Conservation (phyloP, 1,140 invertebrate genomes). For the Zaprionus davidi region DNA sequence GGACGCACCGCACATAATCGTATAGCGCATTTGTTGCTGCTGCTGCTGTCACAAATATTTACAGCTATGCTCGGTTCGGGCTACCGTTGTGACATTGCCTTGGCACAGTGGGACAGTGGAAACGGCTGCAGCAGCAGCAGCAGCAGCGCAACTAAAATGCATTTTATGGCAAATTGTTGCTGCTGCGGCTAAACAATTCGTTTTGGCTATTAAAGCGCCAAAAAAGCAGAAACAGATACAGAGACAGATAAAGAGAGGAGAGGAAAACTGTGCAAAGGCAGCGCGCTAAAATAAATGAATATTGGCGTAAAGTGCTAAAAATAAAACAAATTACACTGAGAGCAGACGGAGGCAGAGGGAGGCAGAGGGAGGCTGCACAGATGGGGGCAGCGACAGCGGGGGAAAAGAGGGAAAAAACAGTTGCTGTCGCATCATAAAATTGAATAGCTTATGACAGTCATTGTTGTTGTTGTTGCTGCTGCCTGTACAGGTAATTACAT, state of each 20-base stretch:
- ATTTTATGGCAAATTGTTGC: constrained; percentile 60
- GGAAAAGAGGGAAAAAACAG: background rate
- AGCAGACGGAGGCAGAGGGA: background rate
- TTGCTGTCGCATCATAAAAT: constrained; percentile 39
- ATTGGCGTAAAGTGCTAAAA: constrained; percentile 54
- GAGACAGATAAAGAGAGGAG: background rate
- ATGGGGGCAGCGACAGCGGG: too few relatives aligned
- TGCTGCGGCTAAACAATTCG: constrained; percentile 75
- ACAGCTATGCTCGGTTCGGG: constrained; percentile 50
- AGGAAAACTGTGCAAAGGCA: background rate
- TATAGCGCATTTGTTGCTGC: background rate
- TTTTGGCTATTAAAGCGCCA: constrained; percentile 74
- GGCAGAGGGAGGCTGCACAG: too few relatives aligned
- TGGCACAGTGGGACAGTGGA: constrained; percentile 5
- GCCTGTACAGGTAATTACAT: constrained; percentile 17
- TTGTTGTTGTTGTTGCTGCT: background rate
- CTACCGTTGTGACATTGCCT: constrained; percentile 64
- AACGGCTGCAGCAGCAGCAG: constrained; percentile 28
- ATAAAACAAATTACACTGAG: constrained; percentile 33
- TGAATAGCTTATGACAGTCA: constrained; percentile 56
- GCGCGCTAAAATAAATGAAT: constrained; percentile 45
- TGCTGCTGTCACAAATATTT: constrained; percentile 49
- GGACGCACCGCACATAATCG: constrained; percentile 57
- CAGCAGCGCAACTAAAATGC: constrained; percentile 73
- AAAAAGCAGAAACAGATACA: constrained; percentile 4